Evolutionary conservation across 2,113 vertebrate species (phyloP).

Genomic region (Cryptomyrus ogoouensis): DNA sequence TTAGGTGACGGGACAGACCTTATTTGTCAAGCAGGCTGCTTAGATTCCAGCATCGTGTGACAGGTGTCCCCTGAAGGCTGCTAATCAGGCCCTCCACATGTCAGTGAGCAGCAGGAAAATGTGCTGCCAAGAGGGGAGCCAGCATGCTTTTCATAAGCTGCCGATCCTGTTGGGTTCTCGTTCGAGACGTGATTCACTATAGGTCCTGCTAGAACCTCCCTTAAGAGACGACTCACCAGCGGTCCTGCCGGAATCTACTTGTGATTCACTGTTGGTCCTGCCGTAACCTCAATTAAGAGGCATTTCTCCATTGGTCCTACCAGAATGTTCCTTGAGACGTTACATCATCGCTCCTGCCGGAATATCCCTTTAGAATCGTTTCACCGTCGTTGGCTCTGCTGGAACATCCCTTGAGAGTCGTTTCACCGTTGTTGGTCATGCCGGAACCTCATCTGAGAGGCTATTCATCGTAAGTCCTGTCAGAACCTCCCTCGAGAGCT

Average conservation of each 20-base stretch:
- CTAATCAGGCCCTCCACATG: slow-evolving; percentile 21
- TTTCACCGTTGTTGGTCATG: not conserved
- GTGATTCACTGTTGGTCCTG: not conserved
- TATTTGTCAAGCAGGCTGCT: slow-evolving; percentile 29
- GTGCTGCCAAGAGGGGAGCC: not conserved
- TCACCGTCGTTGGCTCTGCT: not conserved
- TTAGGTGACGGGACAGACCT: slow-evolving; percentile 34
- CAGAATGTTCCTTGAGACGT: not conserved
- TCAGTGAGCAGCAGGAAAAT: not conserved
- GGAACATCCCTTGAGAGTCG: not conserved
- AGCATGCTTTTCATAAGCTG: not conserved
- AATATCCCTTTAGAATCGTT: not conserved
- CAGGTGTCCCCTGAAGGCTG: slow-evolving; percentile 27
- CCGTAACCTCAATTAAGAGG: not conserved
- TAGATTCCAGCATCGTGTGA: slow-evolving; percentile 20
- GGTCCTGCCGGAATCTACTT: not conserved
- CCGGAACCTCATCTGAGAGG: not conserved
- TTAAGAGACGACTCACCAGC: not conserved
- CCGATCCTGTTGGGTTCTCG: not conserved
- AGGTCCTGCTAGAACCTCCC: not conserved
- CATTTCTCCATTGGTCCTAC: not conserved
- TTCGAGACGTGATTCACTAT: not conserved
- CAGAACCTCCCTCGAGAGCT: not conserved
- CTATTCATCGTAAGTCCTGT: not conserved
- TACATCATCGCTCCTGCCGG: not conserved